Percentiles rank a stretch among this genome's conserved stretches.
Evolutionary conservation across 2,888 invertebrate genomes (phyloP).

Genomic region (Eupithecia pulchellata): DNA sequence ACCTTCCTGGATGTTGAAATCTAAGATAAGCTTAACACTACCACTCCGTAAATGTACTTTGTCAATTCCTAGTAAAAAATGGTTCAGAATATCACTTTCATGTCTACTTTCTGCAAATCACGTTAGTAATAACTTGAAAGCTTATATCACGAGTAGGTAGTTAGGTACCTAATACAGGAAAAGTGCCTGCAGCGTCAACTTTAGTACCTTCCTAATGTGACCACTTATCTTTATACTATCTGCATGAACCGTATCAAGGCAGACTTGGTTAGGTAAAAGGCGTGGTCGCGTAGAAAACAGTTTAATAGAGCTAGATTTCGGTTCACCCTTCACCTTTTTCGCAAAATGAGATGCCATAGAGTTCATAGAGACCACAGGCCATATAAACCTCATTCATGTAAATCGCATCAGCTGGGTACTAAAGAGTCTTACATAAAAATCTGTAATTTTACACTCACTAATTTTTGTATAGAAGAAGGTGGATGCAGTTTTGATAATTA

Average conservation of each 20-base stretch:
- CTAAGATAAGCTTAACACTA: background rate
- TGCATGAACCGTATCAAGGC: conserved; percentile 52
- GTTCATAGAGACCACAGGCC: too few species aligned
- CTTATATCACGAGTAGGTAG: conserved; percentile 42
- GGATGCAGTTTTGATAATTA: too few species aligned
- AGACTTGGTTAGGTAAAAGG: conserved; percentile 27
- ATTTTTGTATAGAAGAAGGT: too few species aligned
- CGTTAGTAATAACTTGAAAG: conserved; percentile 43
- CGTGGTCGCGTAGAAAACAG: conserved; percentile 13
- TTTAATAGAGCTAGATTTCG: background rate
- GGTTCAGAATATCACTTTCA: conserved; percentile 11
- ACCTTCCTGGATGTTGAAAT: background rate
- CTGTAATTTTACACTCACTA: too few species aligned
- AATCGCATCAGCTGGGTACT: too few species aligned
- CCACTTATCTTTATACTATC: conserved; percentile 63
- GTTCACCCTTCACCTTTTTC: background rate
- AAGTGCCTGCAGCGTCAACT: conserved; percentile 59
- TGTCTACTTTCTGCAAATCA: conserved; percentile 38
- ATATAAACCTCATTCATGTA: too few species aligned
- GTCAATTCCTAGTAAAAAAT: conserved; percentile 21
- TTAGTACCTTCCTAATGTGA: conserved; percentile 61
- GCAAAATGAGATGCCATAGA: background rate
- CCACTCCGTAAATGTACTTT: conserved; percentile 1
- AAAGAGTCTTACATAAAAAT: too few species aligned
- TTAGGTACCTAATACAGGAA: conserved; percentile 52